Evolutionary conservation across 2,888 invertebrate species (phyloP), one percentile per base, ranked within the genome.

Genomic region (Chydorus sphaericus): DNA sequence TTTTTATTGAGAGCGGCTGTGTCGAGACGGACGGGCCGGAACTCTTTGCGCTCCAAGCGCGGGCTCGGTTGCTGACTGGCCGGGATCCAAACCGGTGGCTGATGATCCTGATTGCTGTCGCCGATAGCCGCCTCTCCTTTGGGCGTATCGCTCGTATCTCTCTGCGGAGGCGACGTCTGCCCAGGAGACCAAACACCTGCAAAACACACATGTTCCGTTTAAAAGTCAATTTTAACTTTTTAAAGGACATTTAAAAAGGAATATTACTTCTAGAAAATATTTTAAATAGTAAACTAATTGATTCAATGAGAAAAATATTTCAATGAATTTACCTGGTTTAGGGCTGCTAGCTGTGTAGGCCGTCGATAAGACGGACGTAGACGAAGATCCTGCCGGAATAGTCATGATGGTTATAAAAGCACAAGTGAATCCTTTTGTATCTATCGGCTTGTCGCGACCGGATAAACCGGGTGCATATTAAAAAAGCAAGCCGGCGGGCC

Each of bases 311-410:
- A n/a, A n/a, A n/a, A n/a, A n/a, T n/a, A 23, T 23, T 14, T 26
- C 4, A 20, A 44, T 18, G 28, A 44, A 23, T 2, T 30, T 82
- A 82, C 83, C 82, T 80, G 81, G 76, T 63, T 77, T 77, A 60
- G 80, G 75, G 65, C 85, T 80, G 67, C 81, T 83, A 65, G 86
- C 86, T 75, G 85, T 86, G 76, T 86, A 87, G 69, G 81, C 84
- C 63, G 86, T 52, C 36, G 52, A 36, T n/a, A 52, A 18, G 2
- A 52, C 7, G 11, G 50, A 50, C 30, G 52, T 36, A 33, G 52
- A 31, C n/a, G n/a, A n/a, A 86, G 44, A 44, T 20, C 44, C 44
- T 44, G 26, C 10, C n/a, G 20, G 39, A 23, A 20, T 4, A n/a
- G 18, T 28, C 44, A 44, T 33, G 33, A 33, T 44, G 44, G 14